These are phyloP conservation scores for Pelecanus crispus DNA, from an alignment of 2,113 vertebrate species.

Conservation along the genomic window DNA sequence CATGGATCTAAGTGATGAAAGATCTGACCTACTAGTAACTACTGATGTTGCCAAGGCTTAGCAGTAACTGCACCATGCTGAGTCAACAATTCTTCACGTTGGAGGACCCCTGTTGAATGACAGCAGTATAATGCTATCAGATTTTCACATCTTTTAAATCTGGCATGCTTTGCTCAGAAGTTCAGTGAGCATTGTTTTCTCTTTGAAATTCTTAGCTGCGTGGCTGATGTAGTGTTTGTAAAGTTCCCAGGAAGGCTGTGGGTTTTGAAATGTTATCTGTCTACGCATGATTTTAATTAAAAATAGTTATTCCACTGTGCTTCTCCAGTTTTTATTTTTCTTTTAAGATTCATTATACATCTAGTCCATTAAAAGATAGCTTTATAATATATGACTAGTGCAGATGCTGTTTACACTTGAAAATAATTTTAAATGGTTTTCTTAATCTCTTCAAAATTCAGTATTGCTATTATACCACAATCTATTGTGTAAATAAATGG, in stretches of 20 bases:
- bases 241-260: not conserved
- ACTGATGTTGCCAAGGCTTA: not conserved
- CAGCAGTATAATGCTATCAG: constrained; percentile 18
- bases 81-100: not conserved
- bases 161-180: constrained; percentile 12
- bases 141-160: constrained; percentile 29
- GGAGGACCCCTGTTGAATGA: not conserved
- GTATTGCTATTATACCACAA: not conserved
- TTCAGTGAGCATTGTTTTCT: constrained; percentile 32
- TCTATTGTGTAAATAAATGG: not conserved
- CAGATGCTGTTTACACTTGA: not conserved
- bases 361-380: not conserved
- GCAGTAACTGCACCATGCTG: not conserved
- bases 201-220: constrained; percentile 27
- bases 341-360: not conserved
- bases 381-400: not conserved
- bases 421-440: not conserved
- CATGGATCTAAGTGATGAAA: not conserved
- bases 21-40: not conserved
- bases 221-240: not conserved
- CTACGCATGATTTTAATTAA: not conserved
- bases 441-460: not conserved
- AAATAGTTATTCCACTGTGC: not conserved
- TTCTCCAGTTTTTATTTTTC: not conserved
- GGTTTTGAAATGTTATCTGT: not conserved